Base-by-base conservation (phyloP, 2,888 invertebrate species). In the Phasia obesa region DNA sequence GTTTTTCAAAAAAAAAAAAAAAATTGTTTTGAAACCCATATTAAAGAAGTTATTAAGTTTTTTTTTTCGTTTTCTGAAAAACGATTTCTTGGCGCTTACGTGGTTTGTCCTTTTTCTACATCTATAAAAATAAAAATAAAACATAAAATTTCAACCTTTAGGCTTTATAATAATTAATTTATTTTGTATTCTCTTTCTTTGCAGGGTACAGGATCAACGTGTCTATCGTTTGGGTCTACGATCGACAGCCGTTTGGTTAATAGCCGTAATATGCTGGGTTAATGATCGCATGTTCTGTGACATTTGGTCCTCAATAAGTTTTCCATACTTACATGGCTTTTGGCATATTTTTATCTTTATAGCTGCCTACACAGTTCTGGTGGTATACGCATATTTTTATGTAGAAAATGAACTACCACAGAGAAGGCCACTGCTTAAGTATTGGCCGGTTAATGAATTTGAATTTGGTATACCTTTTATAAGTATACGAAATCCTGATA, bases 291-390 rank as follows among this genome's bases (percentile, higher is more conserved):
- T 96, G 88, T 95, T 96, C 90, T 97, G 96, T 89, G 95, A 96
- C 86, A 93, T 94, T 19, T 96, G 96, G 96, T 93, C 95, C 1
- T 93, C 94, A 15, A 93, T 96, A 13, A 94, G 95, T 91, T 96
- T 97, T 87, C 96, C 96, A 0, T 96, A 96, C 91, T 93, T 97
- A 87, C 96, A 97, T 89, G 96, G 95, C 13, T 92, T 96, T 19
- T 97, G 96, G 96, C 96, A 97, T 89, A 92, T 97, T 15, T 93
- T 96, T 69, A 96, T 96, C 85, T 96, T 95, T 87, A 95, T 96
- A 64, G 94, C 96, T 0, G 94, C 95, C 38, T 96, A 96, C 87
- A 95, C 95, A 5, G 94, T 94, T 15, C 93, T 95, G 19, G 96
- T 96, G 6, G 92, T 96, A 0, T 95, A 95, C 88, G 96, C 96